Conservation (phyloP, 2,113 vertebrate genomes). For the Muntiacus reevesi region DNA sequence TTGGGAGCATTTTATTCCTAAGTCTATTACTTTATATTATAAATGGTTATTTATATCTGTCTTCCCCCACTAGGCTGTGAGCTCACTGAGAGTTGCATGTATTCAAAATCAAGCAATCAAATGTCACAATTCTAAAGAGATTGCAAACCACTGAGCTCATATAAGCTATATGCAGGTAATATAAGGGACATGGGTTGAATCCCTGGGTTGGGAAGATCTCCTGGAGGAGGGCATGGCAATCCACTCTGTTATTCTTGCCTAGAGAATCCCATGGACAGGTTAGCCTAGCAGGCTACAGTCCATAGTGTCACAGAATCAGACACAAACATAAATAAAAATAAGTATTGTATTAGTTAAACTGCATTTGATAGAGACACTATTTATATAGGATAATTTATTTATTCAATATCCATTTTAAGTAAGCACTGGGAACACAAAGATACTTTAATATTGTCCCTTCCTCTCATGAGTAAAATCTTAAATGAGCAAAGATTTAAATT, state of each 20-base stretch:
- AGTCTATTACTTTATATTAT: background rate
- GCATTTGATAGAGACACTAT: background rate
- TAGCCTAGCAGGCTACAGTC: background rate
- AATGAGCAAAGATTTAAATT: background rate
- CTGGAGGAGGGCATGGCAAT: background rate
- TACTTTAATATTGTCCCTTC: background rate
- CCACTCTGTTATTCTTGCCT: background rate
- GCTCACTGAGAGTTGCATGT: background rate
- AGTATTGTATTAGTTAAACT: background rate
- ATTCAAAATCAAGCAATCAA: background rate
- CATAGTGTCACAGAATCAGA: background rate
- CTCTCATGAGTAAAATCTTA: background rate
- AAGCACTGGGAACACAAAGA: background rate
- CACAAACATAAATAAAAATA: background rate
- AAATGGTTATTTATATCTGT: background rate
- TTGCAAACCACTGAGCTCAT: background rate
- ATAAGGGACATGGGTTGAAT: background rate
- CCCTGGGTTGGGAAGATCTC: background rate
- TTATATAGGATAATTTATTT: background rate
- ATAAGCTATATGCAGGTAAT: background rate
- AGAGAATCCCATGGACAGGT: background rate
- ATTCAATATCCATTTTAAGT: background rate
- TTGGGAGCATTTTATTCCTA: conserved; percentile 6
- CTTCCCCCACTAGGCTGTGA: background rate
- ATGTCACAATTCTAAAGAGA: conserved; percentile 12